Evolutionary conservation across 2,113 vertebrate genomes (phyloP).

Genomic region (Sterrhoptilus dennistouni): DNA sequence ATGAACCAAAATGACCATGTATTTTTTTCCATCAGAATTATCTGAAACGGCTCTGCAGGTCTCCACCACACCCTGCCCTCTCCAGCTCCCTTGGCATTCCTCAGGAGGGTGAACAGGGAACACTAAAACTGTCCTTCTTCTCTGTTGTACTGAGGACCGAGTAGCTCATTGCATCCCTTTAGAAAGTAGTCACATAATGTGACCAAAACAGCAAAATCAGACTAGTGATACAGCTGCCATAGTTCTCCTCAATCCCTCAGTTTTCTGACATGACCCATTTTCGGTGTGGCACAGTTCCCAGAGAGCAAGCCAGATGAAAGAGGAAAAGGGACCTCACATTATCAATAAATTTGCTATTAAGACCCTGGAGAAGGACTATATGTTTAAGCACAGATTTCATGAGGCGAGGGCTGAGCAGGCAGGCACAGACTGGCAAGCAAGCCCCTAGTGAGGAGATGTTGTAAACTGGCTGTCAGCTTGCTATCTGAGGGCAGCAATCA

Average conservation of each 20-base stretch:
- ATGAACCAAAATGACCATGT: background rate
- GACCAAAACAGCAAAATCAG: background rate
- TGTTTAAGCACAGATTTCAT: background rate
- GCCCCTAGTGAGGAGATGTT: background rate
- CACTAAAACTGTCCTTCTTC: background rate
- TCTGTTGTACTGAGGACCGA: background rate
- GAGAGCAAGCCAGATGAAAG: rapidly evolving
- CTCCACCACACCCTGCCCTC: no score
- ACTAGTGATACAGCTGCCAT: background rate
- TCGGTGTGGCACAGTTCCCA: background rate
- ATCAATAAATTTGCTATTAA: background rate
- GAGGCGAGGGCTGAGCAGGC: background rate
- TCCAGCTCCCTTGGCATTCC: background rate
- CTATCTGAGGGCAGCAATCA: background rate
- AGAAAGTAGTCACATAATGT: background rate
- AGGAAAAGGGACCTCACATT: background rate
- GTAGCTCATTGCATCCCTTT: background rate
- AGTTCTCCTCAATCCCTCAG: background rate
- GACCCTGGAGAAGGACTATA: background rate
- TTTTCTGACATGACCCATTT: background rate
- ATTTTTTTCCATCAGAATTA: background rate
- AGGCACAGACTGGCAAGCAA: background rate
- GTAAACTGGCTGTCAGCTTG: background rate
- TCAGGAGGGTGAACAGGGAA: background rate
- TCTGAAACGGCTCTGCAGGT: background rate